phyloP scores from a whole-genome alignment of 2,888 invertebrate species.

The Cantharis nigra region DNA sequence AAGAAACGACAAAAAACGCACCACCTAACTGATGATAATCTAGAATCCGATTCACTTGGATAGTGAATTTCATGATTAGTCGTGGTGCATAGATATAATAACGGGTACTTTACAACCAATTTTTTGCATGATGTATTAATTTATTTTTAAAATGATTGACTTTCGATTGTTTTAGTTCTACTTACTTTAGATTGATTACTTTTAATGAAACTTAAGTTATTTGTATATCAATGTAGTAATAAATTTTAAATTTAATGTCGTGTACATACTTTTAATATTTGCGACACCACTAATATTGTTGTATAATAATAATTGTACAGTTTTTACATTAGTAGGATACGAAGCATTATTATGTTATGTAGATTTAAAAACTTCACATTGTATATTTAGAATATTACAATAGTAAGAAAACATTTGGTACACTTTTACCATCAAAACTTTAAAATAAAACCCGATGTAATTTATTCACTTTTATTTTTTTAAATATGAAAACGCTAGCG shows the following conservation, averaged over 20 bases:
- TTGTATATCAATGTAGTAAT: neutral
- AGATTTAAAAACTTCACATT: neutral
- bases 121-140: neutral
- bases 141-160: neutral
- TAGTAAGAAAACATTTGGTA: neutral
- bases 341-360: neutral
- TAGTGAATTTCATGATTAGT: conserved; percentile 10
- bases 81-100: neutral
- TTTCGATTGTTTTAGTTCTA: neutral
- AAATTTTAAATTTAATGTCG: neutral
- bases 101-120: conserved; percentile 20
- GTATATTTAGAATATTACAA: neutral
- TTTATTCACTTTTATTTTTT: neutral
- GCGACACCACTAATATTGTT: neutral
- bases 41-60: neutral
- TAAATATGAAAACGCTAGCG: neutral
- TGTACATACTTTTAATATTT: neutral
- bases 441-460: neutral
- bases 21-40: conserved; percentile 27
- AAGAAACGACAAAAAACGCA: conserved; percentile 72
- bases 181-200: neutral
- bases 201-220: neutral
- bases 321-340: neutral
- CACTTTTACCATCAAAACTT: neutral
- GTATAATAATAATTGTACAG: neutral